Conservation (phyloP, 2,113 vertebrate species). For the Carassius carassius region DNA sequence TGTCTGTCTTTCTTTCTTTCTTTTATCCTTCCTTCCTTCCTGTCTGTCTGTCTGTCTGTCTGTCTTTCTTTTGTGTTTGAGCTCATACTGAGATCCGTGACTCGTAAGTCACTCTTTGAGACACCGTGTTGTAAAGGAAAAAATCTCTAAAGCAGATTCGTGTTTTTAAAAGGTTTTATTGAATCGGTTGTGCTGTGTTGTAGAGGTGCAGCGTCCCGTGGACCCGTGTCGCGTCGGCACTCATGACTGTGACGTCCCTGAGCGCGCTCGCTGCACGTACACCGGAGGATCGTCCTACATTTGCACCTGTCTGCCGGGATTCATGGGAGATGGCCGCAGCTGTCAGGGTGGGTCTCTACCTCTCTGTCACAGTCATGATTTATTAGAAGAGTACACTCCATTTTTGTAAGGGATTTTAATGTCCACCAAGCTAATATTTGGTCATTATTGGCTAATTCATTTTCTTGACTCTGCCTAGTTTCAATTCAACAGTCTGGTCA, state of each 20-base stretch:
- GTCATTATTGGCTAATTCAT: background rate
- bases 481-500: background rate
- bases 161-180: too few species aligned
- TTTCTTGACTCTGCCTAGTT: background rate
- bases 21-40: too few species aligned
- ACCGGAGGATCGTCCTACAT: slow-evolving; percentile 76
- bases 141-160: too few species aligned
- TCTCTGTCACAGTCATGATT: background rate
- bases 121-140: too few species aligned
- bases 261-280: slow-evolving; percentile 83
- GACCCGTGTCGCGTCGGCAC: slow-evolving; percentile 81
- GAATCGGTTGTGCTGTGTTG: background rate
- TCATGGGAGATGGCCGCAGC: slow-evolving; percentile 79
- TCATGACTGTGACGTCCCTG: slow-evolving; percentile 83
- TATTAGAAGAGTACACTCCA: background rate
- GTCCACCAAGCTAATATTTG: background rate
- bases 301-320: slow-evolving; percentile 86
- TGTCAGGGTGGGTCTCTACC: slow-evolving; percentile 78
- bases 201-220: slow-evolving; percentile 69
- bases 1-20: too few species aligned
- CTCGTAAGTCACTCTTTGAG: too few species aligned
- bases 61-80: too few species aligned
- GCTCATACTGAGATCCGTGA: too few species aligned
- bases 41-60: too few species aligned
- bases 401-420: background rate